These are phyloP conservation scores for Lepidocyrtinus sp. DNA, from an alignment of 2,888 invertebrate species.

Conservation along the genomic window DNA sequence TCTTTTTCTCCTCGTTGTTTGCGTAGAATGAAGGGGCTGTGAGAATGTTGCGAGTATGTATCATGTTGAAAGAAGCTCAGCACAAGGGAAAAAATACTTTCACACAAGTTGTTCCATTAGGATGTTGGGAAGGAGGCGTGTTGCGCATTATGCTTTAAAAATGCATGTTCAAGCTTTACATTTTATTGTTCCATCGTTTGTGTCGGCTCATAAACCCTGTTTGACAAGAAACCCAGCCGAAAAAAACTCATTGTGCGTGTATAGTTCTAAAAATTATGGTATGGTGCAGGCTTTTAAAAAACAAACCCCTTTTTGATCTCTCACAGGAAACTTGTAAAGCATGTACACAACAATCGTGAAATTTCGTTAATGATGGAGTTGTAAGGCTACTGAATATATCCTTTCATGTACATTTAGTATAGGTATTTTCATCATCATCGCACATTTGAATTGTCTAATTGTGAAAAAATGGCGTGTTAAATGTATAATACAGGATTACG, in stretches of 20 bases:
- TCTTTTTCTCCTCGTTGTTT: not conserved
- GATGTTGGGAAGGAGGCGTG: not conserved
- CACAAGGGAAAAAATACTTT: not conserved
- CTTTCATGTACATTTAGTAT: too few relatives aligned
- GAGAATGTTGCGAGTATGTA: not conserved
- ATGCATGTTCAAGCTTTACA: not conserved
- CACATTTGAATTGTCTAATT: too few relatives aligned
- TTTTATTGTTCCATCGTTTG: not conserved
- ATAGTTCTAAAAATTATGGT: too few relatives aligned
- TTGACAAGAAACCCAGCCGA: too few relatives aligned
- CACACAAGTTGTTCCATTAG: not conserved
- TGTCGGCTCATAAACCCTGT: not conserved
- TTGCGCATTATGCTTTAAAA: constrained; percentile 13
- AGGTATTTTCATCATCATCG: too few relatives aligned
- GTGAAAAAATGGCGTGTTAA: too few relatives aligned
- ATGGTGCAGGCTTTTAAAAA: not conserved
- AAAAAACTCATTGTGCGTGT: too few relatives aligned
- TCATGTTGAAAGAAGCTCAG: not conserved
- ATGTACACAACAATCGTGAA: too few relatives aligned
- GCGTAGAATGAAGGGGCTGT: not conserved
- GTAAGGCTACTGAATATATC: too few relatives aligned
- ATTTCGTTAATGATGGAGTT: too few relatives aligned
- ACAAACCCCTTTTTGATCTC: not conserved
- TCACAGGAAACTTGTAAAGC: too few relatives aligned
- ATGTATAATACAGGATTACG: too few relatives aligned